Evolutionary conservation across 2,797 vertebrate species (phyloP).

Genomic region (Typhlichthys eigenmanni): DNA sequence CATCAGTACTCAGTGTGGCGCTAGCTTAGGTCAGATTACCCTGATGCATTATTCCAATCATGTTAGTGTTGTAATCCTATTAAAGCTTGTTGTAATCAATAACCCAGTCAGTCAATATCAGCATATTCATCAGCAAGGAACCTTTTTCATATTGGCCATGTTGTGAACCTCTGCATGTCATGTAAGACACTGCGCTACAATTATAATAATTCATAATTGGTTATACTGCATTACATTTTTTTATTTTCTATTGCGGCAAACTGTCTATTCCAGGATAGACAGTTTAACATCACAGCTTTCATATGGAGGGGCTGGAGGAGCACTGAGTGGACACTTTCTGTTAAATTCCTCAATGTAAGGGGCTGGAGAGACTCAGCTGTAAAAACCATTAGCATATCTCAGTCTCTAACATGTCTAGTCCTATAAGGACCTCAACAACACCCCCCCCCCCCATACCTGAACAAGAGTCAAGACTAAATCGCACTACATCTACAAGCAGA

Average conservation of each 20-base stretch:
- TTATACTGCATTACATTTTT: no score
- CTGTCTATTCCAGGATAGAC: slow-evolving; percentile 2
- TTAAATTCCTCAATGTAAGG: slow-evolving; percentile 67
- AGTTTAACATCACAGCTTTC: slow-evolving; percentile 15
- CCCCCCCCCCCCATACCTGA: slow-evolving; percentile 21
- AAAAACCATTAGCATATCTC: slow-evolving; percentile 67
- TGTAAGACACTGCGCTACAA: no score
- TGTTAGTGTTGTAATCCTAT: slow-evolving; percentile 72
- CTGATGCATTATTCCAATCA: slow-evolving; percentile 70
- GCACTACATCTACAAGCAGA: no score
- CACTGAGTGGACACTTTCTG: slow-evolving; percentile 50
- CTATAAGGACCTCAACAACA: slow-evolving; percentile 44
- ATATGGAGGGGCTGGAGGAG: slow-evolving; percentile 35
- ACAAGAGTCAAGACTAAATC: no score
- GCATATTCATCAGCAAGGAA: slow-evolving; percentile 62
- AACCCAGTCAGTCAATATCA: slow-evolving; percentile 60
- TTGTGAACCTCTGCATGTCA: no score
- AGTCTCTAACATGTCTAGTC: slow-evolving; percentile 54
- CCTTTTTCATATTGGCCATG: slow-evolving; percentile 8
- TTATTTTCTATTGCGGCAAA: no score
- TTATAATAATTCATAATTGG: no score
- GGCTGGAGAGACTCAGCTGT: slow-evolving; percentile 63
- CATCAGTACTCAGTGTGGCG: background rate
- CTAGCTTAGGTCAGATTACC: slow-evolving; percentile 30
- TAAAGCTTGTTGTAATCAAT: slow-evolving; percentile 71